Evolutionary conservation across 1,140 invertebrate genomes (phyloP).

Genomic region (Hycleus phaleratus): DNA sequence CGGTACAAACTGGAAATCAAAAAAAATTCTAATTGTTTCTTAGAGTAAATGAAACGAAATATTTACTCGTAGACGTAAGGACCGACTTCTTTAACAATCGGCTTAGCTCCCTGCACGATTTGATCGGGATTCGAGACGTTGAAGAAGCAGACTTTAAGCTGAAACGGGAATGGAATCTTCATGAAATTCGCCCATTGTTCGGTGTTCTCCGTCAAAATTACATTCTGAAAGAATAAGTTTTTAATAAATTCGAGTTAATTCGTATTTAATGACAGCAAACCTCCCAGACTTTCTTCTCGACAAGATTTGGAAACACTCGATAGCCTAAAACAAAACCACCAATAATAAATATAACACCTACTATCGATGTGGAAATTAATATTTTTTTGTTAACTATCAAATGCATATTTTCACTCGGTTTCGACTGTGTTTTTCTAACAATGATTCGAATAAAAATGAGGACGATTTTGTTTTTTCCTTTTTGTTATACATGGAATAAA

Average conservation of each 20-base stretch:
- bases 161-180: conserved; percentile 60
- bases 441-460: too few relatives aligned
- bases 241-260: not conserved
- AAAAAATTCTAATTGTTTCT: not conserved
- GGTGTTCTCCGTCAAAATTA: conserved; percentile 50
- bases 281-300: conserved; percentile 42
- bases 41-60: not conserved
- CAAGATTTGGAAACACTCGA: conserved; percentile 40
- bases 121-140: conserved; percentile 76
- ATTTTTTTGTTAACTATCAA: conserved; percentile 3
- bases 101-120: conserved; percentile 59
- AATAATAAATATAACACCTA: conserved; percentile 35
- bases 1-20: conserved; percentile 18
- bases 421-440: too few relatives aligned
- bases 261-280: conserved; percentile 24
- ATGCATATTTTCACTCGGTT: not conserved
- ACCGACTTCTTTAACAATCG: conserved; percentile 34
- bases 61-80: conserved; percentile 38
- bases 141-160: conserved; percentile 78
- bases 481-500: too few relatives aligned
- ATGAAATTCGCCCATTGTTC: conserved; percentile 61
- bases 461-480: too few relatives aligned
- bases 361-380: conserved; percentile 7
- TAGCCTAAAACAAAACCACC: conserved; percentile 40
- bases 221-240: conserved; percentile 37